Evolutionary conservation across 2,113 vertebrate species (phyloP), one percentile per base, ranked within the genome.

Genomic region (Lepus europaeus): DNA sequence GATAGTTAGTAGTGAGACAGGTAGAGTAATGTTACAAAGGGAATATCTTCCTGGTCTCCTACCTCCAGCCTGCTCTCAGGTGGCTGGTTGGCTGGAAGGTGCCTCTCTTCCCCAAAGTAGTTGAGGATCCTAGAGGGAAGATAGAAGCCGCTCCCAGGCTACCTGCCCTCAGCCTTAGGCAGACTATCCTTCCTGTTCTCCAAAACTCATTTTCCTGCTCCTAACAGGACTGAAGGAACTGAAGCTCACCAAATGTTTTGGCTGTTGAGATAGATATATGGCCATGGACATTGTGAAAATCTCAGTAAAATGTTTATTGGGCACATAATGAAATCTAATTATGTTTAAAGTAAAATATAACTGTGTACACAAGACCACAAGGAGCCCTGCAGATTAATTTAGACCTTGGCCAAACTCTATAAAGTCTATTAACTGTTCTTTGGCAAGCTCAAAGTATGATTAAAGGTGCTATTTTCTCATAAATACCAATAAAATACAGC

Each of bases 231-330:
- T 31, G 20, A 86, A 72, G 69, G 27, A 94, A 89, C 6, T 56
- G 84, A 87, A 64, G 56, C 25, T 23, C 69, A 74, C 73, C 56
- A 81, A 93, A 73, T 78, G n/a, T 85, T 94, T 85, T 94, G 84
- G 49, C 91, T 93, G 83, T 92, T 80, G 72, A 87, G 79, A 85
- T 29, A 93, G 80, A 77, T 87, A 56, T 93, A 72, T 59, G 69
- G 39, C 45, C 31, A 14, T 20, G 69, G 84, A 91, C 87, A 66
- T 72, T 92, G 84, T 72, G 69, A 96, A 85, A 93, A 27, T 23
- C 16, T 80, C 91, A 85, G 63, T 96, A 96, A 95, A 97, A 96
- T 49, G 45, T 95, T 97, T 95, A 96, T 93, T 96, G 94, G 84
- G 94, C 84, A 95, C 95, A 93, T 91, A 95, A 94, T 96, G 81